phyloP scores from a whole-genome alignment of 1,140 invertebrate species.

The Acromyrmex charruanus region DNA sequence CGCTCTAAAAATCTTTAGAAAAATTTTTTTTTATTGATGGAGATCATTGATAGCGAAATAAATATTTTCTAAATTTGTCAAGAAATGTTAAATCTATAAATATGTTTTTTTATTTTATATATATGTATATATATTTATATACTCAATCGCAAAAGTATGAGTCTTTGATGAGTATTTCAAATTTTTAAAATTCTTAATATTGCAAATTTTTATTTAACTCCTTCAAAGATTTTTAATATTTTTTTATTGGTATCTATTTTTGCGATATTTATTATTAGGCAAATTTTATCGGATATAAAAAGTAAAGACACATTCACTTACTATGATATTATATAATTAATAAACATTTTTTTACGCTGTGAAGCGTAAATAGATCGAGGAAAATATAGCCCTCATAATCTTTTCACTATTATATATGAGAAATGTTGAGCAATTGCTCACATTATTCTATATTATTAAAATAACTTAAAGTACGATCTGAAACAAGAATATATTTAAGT shows the following conservation, averaged over 20 bases:
- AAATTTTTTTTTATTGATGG: background rate
- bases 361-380: background rate
- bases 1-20: background rate
- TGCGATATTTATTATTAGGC: background rate
- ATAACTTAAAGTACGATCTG: background rate
- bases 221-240: background rate
- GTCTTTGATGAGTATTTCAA: too few relatives aligned
- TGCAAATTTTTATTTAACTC: background rate
- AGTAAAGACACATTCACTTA: background rate
- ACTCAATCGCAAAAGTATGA: too few relatives aligned
- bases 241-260: background rate
- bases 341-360: background rate
- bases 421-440: slow-evolving; percentile 8
- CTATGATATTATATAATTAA: background rate
- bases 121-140: background rate
- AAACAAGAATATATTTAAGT: background rate
- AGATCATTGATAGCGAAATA: background rate
- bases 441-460: background rate
- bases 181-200: too few relatives aligned
- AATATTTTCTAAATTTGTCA: background rate
- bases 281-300: background rate
- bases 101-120: background rate
- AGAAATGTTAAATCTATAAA: background rate
- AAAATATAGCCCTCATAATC: background rate
- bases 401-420: background rate